phyloP scores from a whole-genome alignment of 2,888 invertebrate genomes.

The Serrognathus titanus region DNA sequence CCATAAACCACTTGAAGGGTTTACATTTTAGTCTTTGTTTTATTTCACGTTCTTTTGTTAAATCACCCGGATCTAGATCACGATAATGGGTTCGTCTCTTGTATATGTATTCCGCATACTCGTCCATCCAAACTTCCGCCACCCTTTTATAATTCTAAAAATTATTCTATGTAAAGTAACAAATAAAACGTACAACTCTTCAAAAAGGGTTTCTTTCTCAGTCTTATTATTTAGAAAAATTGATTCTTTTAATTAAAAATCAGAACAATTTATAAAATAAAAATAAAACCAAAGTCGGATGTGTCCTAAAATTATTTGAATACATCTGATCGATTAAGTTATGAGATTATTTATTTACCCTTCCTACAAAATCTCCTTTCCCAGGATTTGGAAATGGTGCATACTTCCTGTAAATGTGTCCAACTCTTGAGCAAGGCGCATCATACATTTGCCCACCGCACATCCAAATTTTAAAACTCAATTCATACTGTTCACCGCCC shows the following conservation, averaged over 20 bases:
- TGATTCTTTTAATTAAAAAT: not conserved
- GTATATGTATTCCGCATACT: constrained; percentile 86
- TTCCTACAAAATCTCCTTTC: constrained; percentile 83
- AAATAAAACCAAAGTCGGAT: not conserved
- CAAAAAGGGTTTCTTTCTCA: no score
- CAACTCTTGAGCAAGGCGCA: constrained; percentile 89
- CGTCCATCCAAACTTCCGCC: constrained; percentile 99
- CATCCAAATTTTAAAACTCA: constrained; percentile 98
- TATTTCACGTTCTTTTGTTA: constrained; percentile 73
- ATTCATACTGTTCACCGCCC: constrained; percentile 97
- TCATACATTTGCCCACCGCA: constrained; percentile 92
- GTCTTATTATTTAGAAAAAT: not conserved
- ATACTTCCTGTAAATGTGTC: constrained; percentile 84
- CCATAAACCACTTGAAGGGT: constrained; percentile 93
- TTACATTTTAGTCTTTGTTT: constrained; percentile 77
- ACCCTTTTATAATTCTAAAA: constrained; percentile 84
- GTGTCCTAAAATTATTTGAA: not conserved
- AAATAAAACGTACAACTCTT: not conserved
- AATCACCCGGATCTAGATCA: constrained; percentile 74
- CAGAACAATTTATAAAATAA: not conserved
- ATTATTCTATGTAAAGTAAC: constrained; percentile 7
- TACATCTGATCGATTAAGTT: not conserved
- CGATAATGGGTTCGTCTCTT: constrained; percentile 72
- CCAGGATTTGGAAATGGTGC: constrained; percentile 89
- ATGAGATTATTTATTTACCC: constrained; percentile 2